phyloP scores from a whole-genome alignment of 1,140 invertebrate genomes.

The Chlorops oryzae region DNA sequence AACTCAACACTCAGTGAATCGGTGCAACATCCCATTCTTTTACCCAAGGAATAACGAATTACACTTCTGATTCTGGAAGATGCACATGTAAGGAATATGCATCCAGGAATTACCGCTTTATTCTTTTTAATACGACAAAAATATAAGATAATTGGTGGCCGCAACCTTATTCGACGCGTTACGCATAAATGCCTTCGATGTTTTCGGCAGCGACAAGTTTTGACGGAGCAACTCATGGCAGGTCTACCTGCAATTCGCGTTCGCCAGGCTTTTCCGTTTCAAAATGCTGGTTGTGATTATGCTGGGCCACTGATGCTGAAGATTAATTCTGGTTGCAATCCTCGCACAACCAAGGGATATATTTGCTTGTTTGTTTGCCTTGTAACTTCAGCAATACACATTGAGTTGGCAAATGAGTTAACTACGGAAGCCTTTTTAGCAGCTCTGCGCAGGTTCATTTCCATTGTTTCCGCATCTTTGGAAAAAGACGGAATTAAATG shows the following conservation, averaged over 20 bases:
- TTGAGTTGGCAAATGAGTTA: slow-evolving; percentile 23
- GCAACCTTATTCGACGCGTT: slow-evolving; percentile 20
- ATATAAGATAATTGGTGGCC: slow-evolving; percentile 31
- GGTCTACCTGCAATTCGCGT: slow-evolving; percentile 24
- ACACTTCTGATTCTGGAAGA: slow-evolving; percentile 36
- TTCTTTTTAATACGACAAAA: slow-evolving; percentile 19
- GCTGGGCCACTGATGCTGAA: slow-evolving; percentile 31
- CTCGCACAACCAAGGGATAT: no score
- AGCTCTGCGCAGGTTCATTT: slow-evolving; percentile 38
- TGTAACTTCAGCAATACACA: no score
- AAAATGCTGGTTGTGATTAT: slow-evolving; percentile 32
- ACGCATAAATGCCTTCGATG: slow-evolving; percentile 38
- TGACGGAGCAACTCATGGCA: slow-evolving; percentile 33
- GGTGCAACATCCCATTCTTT: slow-evolving; percentile 44
- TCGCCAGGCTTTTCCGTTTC: slow-evolving; percentile 25
- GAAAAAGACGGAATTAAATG: no score
- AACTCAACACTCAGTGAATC: slow-evolving; percentile 26
- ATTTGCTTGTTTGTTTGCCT: no score
- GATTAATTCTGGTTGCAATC: no score
- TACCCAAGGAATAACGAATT: slow-evolving; percentile 34
- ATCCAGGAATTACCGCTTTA: slow-evolving; percentile 34
- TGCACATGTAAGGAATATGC: slow-evolving; percentile 33
- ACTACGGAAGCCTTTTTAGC: no score
- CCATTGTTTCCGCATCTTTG: neutral
- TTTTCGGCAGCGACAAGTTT: slow-evolving; percentile 19